Evolutionary conservation across 2,888 invertebrate genomes (phyloP), one percentile per base, ranked within the genome.

Genomic region (Mechanitis messenoides): DNA sequence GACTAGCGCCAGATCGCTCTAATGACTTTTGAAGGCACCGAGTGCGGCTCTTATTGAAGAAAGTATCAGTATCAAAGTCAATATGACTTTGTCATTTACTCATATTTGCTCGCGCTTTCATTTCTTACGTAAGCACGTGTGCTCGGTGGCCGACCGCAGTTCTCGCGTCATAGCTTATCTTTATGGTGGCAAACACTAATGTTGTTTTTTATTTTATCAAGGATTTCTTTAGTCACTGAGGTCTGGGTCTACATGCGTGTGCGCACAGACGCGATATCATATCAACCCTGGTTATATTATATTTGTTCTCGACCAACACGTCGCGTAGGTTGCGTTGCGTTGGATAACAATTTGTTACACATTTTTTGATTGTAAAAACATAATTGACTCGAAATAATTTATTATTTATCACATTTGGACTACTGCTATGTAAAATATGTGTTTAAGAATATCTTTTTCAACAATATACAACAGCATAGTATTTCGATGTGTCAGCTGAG

Each of bases 131-230:
- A 74, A 78, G 77, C 80, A 74, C 78, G 78, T 80, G 80, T 78
- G 74, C 75, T 78, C 74, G 83, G 85, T 82, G 87, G 87, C 78
- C 83, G 78, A 74, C 74, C 74, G 76, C 73, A 72, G 76, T 64
- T 69, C 63, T 67, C 74, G 75, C 76, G 77, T 84, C 83, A 83
- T 82, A 73, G 71, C 73, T 81, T 90, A 89, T 89, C 87, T 90
- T 87, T 88, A 87, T 85, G 83, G 79, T 74, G 68, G 77, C 79
- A 87, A 87, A 88, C 84, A 86, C 73, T 72, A 75, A 73, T 74
- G 74, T 78, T 74, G 71, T 75, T 74, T 84, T 81, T 81, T 80
- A 84, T 83, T 84, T 85, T 87, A 85, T 84, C 84, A 82, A 75
- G 81, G 80, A 80, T 83, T 75, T 77, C 77, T 73, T 78, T 80